A percentile compares a stretch with the other conserved stretches of the same genome.
Conservation (phyloP, 2,113 vertebrate genomes). For the Tauraco erythrolophus region DNA sequence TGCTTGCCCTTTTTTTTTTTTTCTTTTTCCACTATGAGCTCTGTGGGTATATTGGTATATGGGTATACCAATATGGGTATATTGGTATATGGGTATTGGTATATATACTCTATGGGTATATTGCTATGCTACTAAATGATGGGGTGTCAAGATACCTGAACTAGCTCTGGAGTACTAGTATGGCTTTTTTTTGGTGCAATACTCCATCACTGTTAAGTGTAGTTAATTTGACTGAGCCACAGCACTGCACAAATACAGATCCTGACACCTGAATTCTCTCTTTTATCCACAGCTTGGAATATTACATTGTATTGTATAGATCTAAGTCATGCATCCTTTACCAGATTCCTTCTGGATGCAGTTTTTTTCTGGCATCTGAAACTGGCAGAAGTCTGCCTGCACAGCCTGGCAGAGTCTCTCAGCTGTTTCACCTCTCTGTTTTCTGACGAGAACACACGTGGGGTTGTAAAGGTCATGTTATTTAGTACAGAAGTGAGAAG, state of each 20-base stretch:
- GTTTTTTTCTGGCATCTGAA: neutral
- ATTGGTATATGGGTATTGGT: no score
- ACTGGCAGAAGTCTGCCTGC: neutral
- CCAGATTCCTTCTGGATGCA: neutral
- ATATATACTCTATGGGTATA: neutral
- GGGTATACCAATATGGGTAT: no score
- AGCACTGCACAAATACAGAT: neutral
- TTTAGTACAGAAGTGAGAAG: conserved; percentile 13
- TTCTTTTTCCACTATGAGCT: neutral
- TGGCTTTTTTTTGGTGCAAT: neutral
- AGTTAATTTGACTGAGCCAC: neutral
- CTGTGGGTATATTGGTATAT: neutral
- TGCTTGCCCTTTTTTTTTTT: neutral
- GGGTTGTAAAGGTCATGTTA: neutral
- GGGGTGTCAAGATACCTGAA: accelerated
- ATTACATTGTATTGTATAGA: accelerated
- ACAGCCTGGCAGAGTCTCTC: neutral
- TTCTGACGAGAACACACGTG: neutral
- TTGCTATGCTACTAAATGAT: neutral
- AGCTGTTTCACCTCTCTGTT: neutral
- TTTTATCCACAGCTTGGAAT: neutral
- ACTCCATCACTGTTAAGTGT: neutral
- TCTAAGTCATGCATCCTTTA: neutral
- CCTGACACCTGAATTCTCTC: neutral
- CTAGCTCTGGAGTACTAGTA: neutral